Conservation (phyloP, 1,140 invertebrate genomes). For the Lordiphosa mommai region DNA sequence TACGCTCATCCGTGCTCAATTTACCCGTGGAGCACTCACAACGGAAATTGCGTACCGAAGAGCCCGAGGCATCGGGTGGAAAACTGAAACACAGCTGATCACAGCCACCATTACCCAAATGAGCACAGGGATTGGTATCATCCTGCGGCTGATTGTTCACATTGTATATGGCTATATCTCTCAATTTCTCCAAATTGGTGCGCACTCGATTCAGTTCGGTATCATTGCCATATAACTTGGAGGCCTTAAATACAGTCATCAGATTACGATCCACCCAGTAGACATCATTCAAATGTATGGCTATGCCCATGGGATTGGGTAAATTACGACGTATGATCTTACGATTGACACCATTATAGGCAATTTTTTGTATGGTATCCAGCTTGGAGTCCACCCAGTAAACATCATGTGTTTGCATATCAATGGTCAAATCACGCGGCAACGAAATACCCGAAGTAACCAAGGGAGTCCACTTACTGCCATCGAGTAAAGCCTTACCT, state of each 20-base stretch:
- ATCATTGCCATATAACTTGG: conserved; percentile 87
- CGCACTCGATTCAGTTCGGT: conserved; percentile 86
- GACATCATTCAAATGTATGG: conserved; percentile 90
- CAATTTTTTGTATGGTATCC: conserved; percentile 94
- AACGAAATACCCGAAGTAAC: conserved; percentile 94
- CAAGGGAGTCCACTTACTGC: conserved; percentile 91
- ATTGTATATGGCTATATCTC: conserved; percentile 95
- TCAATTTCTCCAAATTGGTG: conserved; percentile 89
- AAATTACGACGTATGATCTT: conserved; percentile 92
- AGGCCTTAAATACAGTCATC: conserved; percentile 91
- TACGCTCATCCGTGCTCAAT: conserved; percentile 82
- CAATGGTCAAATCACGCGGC: conserved; percentile 95
- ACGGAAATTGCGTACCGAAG: conserved; percentile 81
- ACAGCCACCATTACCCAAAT: conserved; percentile 90
- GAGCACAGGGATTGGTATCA: conserved; percentile 88
- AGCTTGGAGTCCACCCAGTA: conserved; percentile 98
- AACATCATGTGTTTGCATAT: conserved; percentile 95
- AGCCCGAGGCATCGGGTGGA: conserved; percentile 82
- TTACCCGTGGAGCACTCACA: conserved; percentile 96
- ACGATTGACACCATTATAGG: conserved; percentile 88
- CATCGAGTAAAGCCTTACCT: conserved; percentile 93
- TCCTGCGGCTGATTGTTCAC: conserved; percentile 90
- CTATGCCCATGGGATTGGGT: conserved; percentile 97
- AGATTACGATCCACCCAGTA: conserved; percentile 98
- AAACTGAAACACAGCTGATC: conserved; percentile 97